These are phyloP conservation scores for Phaonia tiefii DNA, from an alignment of 2,888 invertebrate species.

Conservation along the genomic window DNA sequence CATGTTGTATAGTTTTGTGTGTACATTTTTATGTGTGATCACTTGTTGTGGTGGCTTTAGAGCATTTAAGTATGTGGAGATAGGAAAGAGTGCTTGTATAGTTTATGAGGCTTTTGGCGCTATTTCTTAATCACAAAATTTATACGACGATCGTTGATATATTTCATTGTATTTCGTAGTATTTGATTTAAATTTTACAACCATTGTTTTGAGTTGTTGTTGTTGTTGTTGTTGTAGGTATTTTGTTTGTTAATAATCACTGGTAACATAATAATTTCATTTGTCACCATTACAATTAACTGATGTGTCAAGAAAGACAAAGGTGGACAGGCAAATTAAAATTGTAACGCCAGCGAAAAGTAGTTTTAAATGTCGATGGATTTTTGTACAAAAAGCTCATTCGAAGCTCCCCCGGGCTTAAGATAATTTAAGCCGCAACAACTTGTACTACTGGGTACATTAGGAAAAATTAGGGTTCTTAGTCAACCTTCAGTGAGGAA, in stretches of 20 bases:
- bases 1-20: conserved; percentile 23
- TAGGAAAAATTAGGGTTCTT: too few relatives aligned
- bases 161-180: background rate
- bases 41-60: background rate
- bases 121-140: conserved; percentile 55
- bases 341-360: too few relatives aligned
- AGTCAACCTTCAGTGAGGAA: too few relatives aligned
- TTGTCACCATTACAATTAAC: background rate
- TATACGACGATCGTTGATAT: background rate
- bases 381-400: too few relatives aligned
- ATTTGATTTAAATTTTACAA: conserved; percentile 13
- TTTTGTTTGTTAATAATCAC: conserved; percentile 32
- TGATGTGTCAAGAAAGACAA: background rate
- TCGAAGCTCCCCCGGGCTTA: too few relatives aligned
- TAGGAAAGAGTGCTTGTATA: background rate
- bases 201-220: background rate
- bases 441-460: too few relatives aligned
- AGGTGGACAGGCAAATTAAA: too few relatives aligned
- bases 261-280: conserved; percentile 2
- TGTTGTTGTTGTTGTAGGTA: background rate
- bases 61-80: too few relatives aligned
- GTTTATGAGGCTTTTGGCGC: conserved; percentile 59
- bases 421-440: too few relatives aligned
- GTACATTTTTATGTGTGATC: conserved; percentile 2
- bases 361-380: too few relatives aligned